Percentiles rank a stretch among this genome's conserved stretches.
Evolutionary conservation across 2,888 invertebrate genomes (phyloP).

Genomic region (Heliconius erato): DNA sequence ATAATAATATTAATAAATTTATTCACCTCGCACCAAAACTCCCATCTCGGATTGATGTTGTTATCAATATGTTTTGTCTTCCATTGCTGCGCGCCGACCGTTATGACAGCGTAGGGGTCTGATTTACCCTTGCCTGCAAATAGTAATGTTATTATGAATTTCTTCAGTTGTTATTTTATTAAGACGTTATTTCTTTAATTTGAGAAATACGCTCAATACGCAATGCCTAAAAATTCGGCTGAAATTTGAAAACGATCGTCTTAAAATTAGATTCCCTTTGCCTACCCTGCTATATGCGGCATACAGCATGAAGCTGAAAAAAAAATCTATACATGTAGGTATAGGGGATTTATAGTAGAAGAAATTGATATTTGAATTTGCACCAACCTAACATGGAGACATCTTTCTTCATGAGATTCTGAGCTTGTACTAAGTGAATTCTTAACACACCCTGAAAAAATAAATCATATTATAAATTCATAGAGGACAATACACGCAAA

Average conservation of each 20-base stretch:
- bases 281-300: too few species aligned
- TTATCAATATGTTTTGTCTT: constrained; percentile 97
- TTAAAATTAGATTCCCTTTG: too few species aligned
- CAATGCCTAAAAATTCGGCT: too few species aligned
- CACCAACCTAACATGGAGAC: constrained; percentile 93
- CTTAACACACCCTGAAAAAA: constrained; percentile 94
- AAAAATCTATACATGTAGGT: too few species aligned
- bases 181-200: too few species aligned
- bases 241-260: too few species aligned
- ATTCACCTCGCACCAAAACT: constrained; percentile 97
- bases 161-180: too few species aligned
- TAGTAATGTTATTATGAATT: neutral
- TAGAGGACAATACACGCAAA: neutral
- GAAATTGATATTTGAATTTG: neutral
- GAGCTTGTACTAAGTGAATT: constrained; percentile 97
- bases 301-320: neutral
- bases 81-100: constrained; percentile 97
- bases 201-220: too few species aligned
- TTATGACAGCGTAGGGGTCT: constrained; percentile 97
- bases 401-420: constrained; percentile 98
- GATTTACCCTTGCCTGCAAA: constrained; percentile 96
- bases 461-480: neutral
- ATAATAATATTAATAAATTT: too few species aligned
- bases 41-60: constrained; percentile 98
- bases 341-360: neutral